Evolutionary conservation across 2,797 vertebrate species (phyloP).

Genomic region (Brachyalestes nurse): DNA sequence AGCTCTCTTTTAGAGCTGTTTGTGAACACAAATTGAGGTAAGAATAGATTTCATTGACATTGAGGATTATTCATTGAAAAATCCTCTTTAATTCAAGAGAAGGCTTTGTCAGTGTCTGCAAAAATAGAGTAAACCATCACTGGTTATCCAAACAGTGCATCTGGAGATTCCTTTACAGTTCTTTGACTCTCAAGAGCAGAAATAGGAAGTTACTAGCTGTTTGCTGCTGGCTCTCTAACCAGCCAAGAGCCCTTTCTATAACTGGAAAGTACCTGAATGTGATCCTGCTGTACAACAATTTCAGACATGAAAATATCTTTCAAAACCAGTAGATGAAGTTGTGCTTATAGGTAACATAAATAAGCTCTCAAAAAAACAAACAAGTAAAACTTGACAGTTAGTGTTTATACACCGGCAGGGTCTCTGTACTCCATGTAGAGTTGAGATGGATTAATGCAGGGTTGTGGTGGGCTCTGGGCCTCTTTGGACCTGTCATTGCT

Average conservation of each 20-base stretch:
- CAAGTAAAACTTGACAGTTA: background rate
- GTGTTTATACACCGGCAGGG: slow-evolving; percentile 34
- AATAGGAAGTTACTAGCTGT: too few relatives aligned
- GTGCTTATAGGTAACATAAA: background rate
- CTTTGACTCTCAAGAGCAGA: background rate
- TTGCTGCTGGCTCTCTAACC: background rate
- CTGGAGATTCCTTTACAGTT: background rate
- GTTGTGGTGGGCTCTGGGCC: slow-evolving; percentile 37
- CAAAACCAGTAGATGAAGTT: background rate
- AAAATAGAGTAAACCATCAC: background rate
- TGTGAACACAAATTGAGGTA: background rate
- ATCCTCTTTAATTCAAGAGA: background rate
- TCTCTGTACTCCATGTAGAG: slow-evolving; percentile 6
- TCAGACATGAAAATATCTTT: background rate
- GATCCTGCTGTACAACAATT: background rate
- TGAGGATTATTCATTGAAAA: background rate
- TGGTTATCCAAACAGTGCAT: background rate
- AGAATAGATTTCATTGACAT: background rate
- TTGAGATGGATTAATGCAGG: slow-evolving; percentile 32
- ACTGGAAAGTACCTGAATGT: background rate
- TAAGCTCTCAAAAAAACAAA: background rate
- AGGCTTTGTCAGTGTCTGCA: background rate
- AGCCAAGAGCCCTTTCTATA: background rate
- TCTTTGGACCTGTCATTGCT: slow-evolving; percentile 28
- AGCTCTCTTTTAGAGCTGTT: background rate